A percentile compares a stretch with the other conserved stretches of the same genome.
phyloP scores from a whole-genome alignment of 2,888 invertebrate species.

The Tenthredo amoena region DNA sequence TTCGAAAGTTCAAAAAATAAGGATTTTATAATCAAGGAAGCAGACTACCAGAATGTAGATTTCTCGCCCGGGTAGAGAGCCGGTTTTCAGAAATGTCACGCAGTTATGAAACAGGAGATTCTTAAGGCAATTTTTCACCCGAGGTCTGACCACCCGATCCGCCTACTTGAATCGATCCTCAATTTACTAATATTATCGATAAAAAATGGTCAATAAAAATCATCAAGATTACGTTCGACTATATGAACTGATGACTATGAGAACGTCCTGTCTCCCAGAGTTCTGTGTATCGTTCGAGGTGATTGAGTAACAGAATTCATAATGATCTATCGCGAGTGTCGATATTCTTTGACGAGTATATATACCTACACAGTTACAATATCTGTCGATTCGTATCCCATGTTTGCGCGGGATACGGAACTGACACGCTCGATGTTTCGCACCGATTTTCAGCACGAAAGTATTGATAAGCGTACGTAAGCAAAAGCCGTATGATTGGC shows the following conservation, averaged over 20 bases:
- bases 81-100: not conserved
- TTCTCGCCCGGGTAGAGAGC: not conserved
- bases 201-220: not conserved
- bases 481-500: constrained; percentile 2
- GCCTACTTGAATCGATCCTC: not conserved
- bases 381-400: not conserved
- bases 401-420: constrained; percentile 3
- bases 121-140: not conserved
- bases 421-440: not conserved
- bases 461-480: not conserved
- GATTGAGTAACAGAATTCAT: constrained; percentile 63
- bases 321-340: constrained; percentile 70
- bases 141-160: not conserved
- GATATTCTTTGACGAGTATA: constrained; percentile 56
- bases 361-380: constrained; percentile 60
- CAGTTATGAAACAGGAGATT: constrained; percentile 24
- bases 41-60: not conserved
- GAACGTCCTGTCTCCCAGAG: constrained; percentile 72
- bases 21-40: not conserved
- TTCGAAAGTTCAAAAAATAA: not conserved
- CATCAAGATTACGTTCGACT: constrained; percentile 46
- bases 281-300: constrained; percentile 61
- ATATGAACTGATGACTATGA: constrained; percentile 70
- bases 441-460: not conserved
- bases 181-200: not conserved